Percentiles rank a stretch among this genome's conserved stretches.
Evolutionary conservation across 2,888 invertebrate genomes (phyloP).

Genomic region (Dendrolimus houi): DNA sequence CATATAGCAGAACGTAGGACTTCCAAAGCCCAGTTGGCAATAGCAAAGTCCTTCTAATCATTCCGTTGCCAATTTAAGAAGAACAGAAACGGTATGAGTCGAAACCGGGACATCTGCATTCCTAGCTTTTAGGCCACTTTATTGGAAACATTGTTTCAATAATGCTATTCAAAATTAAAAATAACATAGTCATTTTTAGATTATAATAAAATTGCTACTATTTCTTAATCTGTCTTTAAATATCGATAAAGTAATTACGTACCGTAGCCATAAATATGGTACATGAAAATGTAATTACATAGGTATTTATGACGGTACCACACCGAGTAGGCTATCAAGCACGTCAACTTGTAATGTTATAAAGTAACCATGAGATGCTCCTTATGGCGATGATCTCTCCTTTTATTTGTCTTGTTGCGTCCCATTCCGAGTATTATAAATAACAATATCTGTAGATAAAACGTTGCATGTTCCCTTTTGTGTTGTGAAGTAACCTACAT

Average conservation of each 20-base stretch:
- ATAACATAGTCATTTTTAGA: too few species aligned
- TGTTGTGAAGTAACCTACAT: constrained; percentile 35
- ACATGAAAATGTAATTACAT: constrained; percentile 1
- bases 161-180: too few species aligned
- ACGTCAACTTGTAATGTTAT: neutral
- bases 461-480: constrained; percentile 31
- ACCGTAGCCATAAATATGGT: neutral
- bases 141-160: too few species aligned
- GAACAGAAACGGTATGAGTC: too few species aligned
- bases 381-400: constrained; percentile 23
- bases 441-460: constrained; percentile 38
- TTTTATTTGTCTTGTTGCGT: constrained; percentile 18
- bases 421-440: constrained; percentile 30
- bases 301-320: neutral
- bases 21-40: too few species aligned
- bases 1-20: too few species aligned
- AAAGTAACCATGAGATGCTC: constrained; percentile 2
- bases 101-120: too few species aligned
- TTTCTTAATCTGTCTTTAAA: constrained; percentile 7
- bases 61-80: too few species aligned
- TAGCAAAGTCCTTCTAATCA: too few species aligned
- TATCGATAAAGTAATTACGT: constrained; percentile 3
- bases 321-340: neutral
- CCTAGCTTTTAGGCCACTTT: too few species aligned
- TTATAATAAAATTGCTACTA: neutral